A percentile compares a stretch with the other conserved stretches of the same genome.
Conservation (phyloP, 92 coral and sea anemone genomes). For the Anthopleura xanthogrammica region DNA sequence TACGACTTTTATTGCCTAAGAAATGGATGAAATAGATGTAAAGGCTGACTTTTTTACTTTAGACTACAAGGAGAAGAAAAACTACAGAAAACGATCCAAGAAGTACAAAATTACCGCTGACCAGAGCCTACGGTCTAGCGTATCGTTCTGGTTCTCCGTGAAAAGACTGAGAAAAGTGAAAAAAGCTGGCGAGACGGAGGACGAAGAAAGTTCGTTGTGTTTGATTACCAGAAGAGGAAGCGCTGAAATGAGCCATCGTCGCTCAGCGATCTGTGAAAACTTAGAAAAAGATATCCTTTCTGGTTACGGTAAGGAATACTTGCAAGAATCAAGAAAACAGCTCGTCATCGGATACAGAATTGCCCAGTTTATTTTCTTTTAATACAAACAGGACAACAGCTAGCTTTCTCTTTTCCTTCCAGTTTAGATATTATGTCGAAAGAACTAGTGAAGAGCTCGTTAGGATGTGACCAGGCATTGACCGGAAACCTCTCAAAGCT, state of each 20-base stretch:
- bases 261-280: not conserved
- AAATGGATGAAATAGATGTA: not conserved
- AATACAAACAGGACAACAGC: not conserved
- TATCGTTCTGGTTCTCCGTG: not conserved
- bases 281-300: not conserved
- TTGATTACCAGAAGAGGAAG: not conserved
- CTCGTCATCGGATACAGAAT: not conserved
- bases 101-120: not conserved
- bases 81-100: not conserved
- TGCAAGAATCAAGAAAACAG: not conserved
- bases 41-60: not conserved
- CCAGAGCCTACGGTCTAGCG: not conserved
- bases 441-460: too few relatives aligned
- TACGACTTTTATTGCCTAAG: not conserved
- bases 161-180: not conserved
- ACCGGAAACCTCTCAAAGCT: too few relatives aligned
- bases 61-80: not conserved
- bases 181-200: not conserved
- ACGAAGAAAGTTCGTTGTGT: not conserved
- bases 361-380: not conserved
- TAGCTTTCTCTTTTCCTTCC: too few relatives aligned
- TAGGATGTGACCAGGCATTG: too few relatives aligned
- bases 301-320: not conserved
- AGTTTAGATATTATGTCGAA: too few relatives aligned
- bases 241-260: not conserved